Percentiles rank a stretch among this genome's conserved stretches.
Evolutionary conservation across 2,797 vertebrate species (phyloP).

Genomic region (Hypotaenidia philippensis): DNA sequence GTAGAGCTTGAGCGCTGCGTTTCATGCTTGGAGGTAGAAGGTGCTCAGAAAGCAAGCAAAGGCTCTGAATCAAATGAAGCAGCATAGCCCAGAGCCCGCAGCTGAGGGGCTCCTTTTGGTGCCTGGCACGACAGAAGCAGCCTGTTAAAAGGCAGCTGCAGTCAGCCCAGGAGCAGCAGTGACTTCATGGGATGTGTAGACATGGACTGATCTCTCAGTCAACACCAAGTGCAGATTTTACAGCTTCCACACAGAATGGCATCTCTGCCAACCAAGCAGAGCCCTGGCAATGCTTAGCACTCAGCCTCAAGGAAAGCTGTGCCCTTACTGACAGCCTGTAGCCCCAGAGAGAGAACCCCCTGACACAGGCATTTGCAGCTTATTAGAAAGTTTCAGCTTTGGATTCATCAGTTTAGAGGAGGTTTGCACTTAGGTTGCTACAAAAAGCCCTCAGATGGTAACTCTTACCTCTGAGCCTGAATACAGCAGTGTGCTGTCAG

Average conservation of each 20-base stretch:
- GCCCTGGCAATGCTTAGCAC: not conserved
- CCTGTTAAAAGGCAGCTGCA: not conserved
- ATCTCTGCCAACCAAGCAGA: not conserved
- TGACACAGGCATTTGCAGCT: accelerated
- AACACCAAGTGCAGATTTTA: not conserved
- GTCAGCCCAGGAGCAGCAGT: not conserved
- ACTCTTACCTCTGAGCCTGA: not conserved
- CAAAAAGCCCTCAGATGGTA: not conserved
- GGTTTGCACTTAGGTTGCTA: not conserved
- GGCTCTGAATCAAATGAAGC: not conserved
- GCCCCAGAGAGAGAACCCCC: not conserved
- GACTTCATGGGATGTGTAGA: not conserved
- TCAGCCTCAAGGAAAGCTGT: not conserved
- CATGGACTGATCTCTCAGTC: not conserved
- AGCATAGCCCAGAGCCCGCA: not conserved
- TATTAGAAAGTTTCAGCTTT: not conserved
- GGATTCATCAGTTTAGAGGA: not conserved
- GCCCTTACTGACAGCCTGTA: not conserved
- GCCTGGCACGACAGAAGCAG: not conserved
- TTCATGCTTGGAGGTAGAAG: not conserved
- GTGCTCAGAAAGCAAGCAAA: not conserved
- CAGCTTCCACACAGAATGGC: not conserved
- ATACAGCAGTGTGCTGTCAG: accelerated
- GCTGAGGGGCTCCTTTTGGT: not conserved
- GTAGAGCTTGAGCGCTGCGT: not conserved